Percentiles rank a stretch among this genome's conserved stretches.
Evolutionary conservation across 2,797 vertebrate species (phyloP).

Genomic region (Artibeus lituratus): DNA sequence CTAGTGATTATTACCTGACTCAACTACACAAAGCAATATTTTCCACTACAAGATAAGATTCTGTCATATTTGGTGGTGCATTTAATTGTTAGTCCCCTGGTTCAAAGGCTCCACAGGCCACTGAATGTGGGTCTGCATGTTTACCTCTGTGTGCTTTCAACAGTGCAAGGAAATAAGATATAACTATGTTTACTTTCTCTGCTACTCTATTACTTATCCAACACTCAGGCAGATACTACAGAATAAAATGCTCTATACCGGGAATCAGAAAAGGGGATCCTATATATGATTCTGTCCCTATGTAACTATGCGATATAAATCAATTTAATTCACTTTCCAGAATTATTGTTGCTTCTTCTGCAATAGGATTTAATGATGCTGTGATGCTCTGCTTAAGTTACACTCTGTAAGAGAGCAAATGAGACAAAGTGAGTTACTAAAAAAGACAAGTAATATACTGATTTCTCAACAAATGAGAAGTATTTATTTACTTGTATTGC

Average conservation of each 20-base stretch:
- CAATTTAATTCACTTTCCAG: not conserved
- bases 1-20: not conserved
- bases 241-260: not conserved
- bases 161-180: not conserved
- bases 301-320: not conserved
- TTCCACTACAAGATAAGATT: not conserved
- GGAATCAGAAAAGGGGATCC: not conserved
- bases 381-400: not conserved
- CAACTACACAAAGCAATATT: not conserved
- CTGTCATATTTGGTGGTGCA: not conserved
- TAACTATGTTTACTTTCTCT: not conserved
- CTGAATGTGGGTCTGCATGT: not conserved
- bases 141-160: not conserved
- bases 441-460: not conserved
- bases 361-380: not conserved
- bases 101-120: not conserved
- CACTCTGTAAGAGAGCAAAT: not conserved
- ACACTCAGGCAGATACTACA: not conserved
- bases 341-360: not conserved
- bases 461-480: not conserved
- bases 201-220: not conserved
- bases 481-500: not conserved
- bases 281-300: not conserved
- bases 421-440: not conserved
- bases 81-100: not conserved